Evolutionary conservation across 2,113 vertebrate species (phyloP), one percentile per base, ranked within the genome.

Genomic region (Corvus hawaiiensis): DNA sequence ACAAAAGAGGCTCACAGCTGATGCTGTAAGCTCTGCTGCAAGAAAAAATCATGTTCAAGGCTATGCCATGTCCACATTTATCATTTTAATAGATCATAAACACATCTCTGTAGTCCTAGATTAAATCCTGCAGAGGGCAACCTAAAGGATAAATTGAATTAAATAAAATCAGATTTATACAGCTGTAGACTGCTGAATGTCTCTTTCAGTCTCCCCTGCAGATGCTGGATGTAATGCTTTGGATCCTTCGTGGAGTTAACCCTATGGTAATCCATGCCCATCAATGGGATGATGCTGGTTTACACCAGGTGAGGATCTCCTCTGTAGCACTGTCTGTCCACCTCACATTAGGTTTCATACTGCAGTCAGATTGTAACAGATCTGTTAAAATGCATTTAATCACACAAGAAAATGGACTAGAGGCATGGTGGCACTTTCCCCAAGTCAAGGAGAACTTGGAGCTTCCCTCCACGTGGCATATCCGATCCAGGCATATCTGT

Each of bases 401-500:
- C 11, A 24, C 6, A 23, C 5, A 64, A 49, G 33, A 69, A 69
- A 73, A 75, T 48, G 41, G 26, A 51, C 11, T 48, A 37, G 52
- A 62, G 52, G 5, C 27, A 35, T 10, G 6, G 43, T 89, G 68
- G 21, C 32, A 26, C 32, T 82, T 79, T 68, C 43, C 5, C 11
- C 2, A 3, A 10, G 10, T 13, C 17, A 56, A 59, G 43, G 17
- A 72, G 32, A 27, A 30, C 37, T 73, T 4, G 1, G 37, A 96
- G 26, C 63, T 33, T 88, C n/a, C 12, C 8, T 85, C 16, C 37
- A 56, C 3, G 1, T 28, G 54, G 35, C 52, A 51, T 3, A 1
- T 66, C 13, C 0, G 0, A 41, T 73, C 66, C 23, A 26, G 49
- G 43, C 8, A 1, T 3, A 4, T 61, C 41, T 61, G 44, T 63